Conservation (phyloP, 2,797 vertebrate species). For the Vultur gryphus region DNA sequence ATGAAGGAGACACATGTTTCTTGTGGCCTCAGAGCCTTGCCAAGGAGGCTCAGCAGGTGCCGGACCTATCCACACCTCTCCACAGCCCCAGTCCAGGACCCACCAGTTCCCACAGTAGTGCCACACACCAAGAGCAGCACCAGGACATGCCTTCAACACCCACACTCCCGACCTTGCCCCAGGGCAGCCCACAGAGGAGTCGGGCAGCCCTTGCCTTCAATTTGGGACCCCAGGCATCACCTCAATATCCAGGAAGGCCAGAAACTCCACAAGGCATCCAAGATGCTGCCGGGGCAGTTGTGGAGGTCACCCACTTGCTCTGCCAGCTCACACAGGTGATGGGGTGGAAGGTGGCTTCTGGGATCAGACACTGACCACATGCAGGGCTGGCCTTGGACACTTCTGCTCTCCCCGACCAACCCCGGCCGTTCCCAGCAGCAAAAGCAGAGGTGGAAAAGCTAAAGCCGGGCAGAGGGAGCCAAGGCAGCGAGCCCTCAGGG, state of each 20-base stretch:
- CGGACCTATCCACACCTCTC: not conserved
- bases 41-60: not conserved
- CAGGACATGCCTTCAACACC: not conserved
- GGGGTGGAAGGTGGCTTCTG: no score
- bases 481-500: not conserved
- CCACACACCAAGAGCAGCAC: not conserved
- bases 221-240: not conserved
- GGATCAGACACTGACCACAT: not conserved
- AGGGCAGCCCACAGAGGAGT: not conserved
- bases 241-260: not conserved
- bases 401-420: not conserved
- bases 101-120: not conserved
- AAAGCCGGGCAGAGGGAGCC: not conserved
- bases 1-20: not conserved
- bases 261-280: not conserved
- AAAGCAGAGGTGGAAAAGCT: not conserved
- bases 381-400: not conserved
- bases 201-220: accelerated
- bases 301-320: not conserved
- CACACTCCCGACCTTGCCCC: not conserved
- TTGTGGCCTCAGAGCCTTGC: not conserved
- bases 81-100: not conserved
- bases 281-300: not conserved
- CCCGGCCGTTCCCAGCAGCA: not conserved
- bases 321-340: not conserved